phyloP scores from a whole-genome alignment of 2,888 invertebrate species.

The Luperina nickerlii region DNA sequence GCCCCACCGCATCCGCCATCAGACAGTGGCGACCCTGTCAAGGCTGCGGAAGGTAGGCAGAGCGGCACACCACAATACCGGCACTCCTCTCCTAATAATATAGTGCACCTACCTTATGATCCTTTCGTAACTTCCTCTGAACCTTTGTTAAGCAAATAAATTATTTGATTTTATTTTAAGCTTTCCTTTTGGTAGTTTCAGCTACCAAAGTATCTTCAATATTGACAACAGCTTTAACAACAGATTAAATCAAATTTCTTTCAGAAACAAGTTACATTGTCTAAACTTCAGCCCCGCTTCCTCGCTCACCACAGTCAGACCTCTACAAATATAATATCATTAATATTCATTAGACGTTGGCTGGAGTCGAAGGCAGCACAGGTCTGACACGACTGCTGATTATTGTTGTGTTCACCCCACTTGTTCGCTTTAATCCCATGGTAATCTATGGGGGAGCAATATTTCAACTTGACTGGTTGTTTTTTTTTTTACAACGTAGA shows the following conservation, averaged over 20 bases:
- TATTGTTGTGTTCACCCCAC: slow-evolving; percentile 52
- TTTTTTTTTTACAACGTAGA: slow-evolving; percentile 27
- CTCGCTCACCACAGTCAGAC: slow-evolving; percentile 12
- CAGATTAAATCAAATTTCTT: slow-evolving; percentile 5
- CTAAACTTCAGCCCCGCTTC: slow-evolving; percentile 21
- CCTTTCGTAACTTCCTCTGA: too few relatives aligned
- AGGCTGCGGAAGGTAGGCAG: too few relatives aligned
- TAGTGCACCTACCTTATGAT: too few relatives aligned
- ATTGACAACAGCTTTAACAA: neutral
- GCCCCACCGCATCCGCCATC: too few relatives aligned
- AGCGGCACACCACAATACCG: too few relatives aligned
- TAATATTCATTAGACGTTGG: slow-evolving; percentile 67
- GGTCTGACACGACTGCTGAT: slow-evolving; percentile 62
- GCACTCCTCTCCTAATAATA: too few relatives aligned
- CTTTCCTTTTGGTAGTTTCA: neutral
- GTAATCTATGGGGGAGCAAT: slow-evolving; percentile 49
- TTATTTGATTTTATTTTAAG: too few relatives aligned
- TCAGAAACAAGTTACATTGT: neutral
- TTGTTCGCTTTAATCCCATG: slow-evolving; percentile 58
- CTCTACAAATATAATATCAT: slow-evolving; percentile 66
- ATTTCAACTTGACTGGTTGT: slow-evolving; percentile 31
- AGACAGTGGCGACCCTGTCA: too few relatives aligned
- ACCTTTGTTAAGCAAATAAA: too few relatives aligned
- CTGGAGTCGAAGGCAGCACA: slow-evolving; percentile 45
- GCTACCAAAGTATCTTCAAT: neutral